These are phyloP conservation scores for Ceyx margarethae DNA, from an alignment of 2,113 vertebrate species.

Conservation along the genomic window DNA sequence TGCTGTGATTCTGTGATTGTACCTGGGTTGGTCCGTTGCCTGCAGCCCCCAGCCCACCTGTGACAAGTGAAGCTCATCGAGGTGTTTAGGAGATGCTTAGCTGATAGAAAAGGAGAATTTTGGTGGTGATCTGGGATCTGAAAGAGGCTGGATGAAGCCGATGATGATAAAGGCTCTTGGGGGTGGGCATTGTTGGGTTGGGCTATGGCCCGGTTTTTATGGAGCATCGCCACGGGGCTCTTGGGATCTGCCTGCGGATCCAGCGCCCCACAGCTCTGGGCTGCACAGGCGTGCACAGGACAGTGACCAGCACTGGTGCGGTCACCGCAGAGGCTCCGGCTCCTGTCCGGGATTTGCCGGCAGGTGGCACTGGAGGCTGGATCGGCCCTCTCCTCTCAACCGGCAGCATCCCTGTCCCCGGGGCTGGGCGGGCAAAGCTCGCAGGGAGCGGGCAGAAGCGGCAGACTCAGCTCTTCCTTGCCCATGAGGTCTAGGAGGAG, in stretches of 20 bases:
- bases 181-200: fast-evolving
- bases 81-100: fast-evolving
- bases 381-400: fast-evolving
- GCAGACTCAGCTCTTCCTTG: neutral
- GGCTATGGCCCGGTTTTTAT: neutral
- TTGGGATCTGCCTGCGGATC: fast-evolving
- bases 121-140: neutral
- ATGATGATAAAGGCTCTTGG: neutral
- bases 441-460: fast-evolving
- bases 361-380: slow-evolving; percentile 30
- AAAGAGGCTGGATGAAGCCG: neutral
- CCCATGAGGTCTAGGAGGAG: fast-evolving
- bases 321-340: fast-evolving
- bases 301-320: fast-evolving
- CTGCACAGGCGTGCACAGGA: neutral
- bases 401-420: fast-evolving
- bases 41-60: neutral
- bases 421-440: neutral
- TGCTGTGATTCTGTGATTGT: too few species aligned
- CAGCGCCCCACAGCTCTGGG: neutral
- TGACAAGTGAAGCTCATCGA: fast-evolving
- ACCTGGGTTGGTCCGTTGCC: neutral
- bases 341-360: neutral
- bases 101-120: neutral
- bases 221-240: neutral